Base-by-base conservation (phyloP, 2,113 vertebrate genomes). In the Melospiza melodia region DNA sequence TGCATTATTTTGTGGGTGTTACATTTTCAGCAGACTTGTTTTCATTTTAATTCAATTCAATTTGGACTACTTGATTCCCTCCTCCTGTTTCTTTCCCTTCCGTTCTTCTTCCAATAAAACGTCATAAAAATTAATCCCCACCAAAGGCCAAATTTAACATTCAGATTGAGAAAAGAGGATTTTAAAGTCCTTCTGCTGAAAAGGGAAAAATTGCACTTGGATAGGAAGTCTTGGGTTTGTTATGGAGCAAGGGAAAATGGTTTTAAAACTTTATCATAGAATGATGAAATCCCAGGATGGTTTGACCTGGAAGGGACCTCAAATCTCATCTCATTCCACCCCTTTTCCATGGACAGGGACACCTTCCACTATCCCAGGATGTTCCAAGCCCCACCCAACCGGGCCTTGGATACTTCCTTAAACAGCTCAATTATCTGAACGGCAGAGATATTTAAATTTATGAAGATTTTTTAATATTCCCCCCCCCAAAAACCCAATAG, bases 41-140 rank as follows among this genome's bases (percentile, higher is more conserved):
- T 91, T 78, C 48, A 4, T 93, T 91, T 68, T 66, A 27, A 16
- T 63, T 7, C 76, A 39, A 1, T 81, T 83, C 49, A 58, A 9
- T 80, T 72, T 86, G 80, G 55, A 44, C 68, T 59, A 31, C 86
- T 90, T 18, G 73, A 61, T 87, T 81, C 90, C 68, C 66, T 89
- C 87, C 87, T 93, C 62, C 84, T 68, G 62, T 54, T 93, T 87
- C 87, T 71, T 95, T 89, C 87, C 58, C 62, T 96, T 93, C 85
- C 1, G 11, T 52, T 84, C 63, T 68, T n/a, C 67, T 88, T 90
- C 88, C 92, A 95, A 41, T 89, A 77, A 94, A 67, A 89, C 2
- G 27, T 93, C 86, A 86, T 84, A 75, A 92, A 82, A 92, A 89
- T 75, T 86, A 88, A 89, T 96, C 68, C 6, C 61, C 28, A 58